Evolutionary conservation across 2,797 vertebrate genomes (phyloP).

Genomic region (Arrhamphus sclerolepis): DNA sequence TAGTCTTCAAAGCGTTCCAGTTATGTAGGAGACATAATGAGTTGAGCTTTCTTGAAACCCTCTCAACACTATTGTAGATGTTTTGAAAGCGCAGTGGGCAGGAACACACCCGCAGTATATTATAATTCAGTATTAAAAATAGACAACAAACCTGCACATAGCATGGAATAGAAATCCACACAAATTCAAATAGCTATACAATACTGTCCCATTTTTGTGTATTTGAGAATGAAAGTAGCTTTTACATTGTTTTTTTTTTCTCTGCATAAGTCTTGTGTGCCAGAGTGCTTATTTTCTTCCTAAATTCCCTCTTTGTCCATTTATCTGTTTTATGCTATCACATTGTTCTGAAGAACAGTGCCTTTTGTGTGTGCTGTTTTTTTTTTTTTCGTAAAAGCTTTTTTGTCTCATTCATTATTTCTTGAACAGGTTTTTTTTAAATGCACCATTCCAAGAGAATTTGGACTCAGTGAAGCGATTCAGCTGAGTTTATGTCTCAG

Average conservation of each 20-base stretch:
- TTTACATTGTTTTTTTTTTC: neutral
- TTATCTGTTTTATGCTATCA: neutral
- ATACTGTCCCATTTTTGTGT: no score
- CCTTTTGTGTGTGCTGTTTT: neutral
- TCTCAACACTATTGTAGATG: neutral
- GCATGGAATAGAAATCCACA: neutral
- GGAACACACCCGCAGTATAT: neutral
- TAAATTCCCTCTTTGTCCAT: neutral
- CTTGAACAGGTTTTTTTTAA: neutral
- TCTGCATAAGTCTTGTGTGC: neutral
- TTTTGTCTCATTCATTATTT: slow-evolving; percentile 8
- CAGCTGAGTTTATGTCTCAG: slow-evolving; percentile 5
- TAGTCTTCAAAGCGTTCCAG: neutral
- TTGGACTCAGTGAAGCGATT: slow-evolving; percentile 11
- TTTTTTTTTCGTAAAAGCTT: no score
- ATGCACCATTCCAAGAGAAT: neutral
- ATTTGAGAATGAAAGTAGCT: no score
- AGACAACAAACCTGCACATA: neutral
- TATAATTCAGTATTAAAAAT: neutral
- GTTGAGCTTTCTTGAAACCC: neutral
- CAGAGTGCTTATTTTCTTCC: neutral
- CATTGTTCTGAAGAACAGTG: slow-evolving; percentile 21
- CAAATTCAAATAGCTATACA: slow-evolving; percentile 6
- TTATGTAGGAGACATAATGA: neutral
- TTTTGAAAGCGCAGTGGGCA: neutral